phyloP scores from a whole-genome alignment of 2,113 vertebrate genomes.

The Odontesthes bonariensis region DNA sequence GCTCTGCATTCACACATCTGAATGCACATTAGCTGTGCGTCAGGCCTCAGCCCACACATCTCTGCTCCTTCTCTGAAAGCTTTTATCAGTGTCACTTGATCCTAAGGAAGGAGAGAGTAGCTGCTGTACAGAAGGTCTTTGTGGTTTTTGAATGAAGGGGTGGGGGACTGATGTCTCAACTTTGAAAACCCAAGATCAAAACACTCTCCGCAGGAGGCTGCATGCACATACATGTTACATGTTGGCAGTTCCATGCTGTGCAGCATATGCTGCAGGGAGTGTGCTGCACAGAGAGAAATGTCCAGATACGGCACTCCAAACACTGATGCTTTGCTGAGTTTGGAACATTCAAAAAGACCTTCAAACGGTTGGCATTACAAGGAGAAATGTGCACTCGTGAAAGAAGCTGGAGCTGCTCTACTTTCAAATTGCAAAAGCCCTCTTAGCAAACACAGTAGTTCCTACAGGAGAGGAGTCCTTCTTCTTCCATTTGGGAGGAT shows the following conservation, averaged over 20 bases:
- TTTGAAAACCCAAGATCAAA: conserved; percentile 56
- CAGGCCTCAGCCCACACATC: conserved; percentile 41
- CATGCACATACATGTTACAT: conserved; percentile 23
- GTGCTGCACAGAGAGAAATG: conserved; percentile 5
- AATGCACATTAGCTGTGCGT: conserved; percentile 25
- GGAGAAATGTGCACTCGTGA: conserved; percentile 22
- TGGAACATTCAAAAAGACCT: conserved; percentile 6
- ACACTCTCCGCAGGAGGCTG: conserved; percentile 16
- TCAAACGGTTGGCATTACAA: conserved; percentile 3
- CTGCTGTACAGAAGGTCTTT: conserved; percentile 44
- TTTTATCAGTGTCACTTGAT: conserved; percentile 72
- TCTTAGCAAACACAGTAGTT: conserved; percentile 25
- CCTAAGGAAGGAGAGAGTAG: conserved; percentile 47
- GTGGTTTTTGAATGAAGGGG: conserved; percentile 58
- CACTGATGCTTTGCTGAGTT: background rate
- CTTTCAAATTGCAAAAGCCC: conserved; percentile 38
- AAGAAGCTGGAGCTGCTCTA: conserved; percentile 28
- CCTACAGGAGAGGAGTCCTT: conserved; percentile 42
- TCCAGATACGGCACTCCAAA: background rate
- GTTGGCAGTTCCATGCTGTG: background rate
- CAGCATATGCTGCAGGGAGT: conserved; percentile 15
- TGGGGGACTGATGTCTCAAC: conserved; percentile 20
- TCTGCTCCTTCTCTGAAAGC: conserved; percentile 45
- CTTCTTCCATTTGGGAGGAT: conserved; percentile 37
- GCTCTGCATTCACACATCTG: conserved; percentile 18